A percentile compares a stretch with the other conserved stretches of the same genome.
phyloP scores from a whole-genome alignment of 2,888 invertebrate species.

The Dexiosoma caninum region DNA sequence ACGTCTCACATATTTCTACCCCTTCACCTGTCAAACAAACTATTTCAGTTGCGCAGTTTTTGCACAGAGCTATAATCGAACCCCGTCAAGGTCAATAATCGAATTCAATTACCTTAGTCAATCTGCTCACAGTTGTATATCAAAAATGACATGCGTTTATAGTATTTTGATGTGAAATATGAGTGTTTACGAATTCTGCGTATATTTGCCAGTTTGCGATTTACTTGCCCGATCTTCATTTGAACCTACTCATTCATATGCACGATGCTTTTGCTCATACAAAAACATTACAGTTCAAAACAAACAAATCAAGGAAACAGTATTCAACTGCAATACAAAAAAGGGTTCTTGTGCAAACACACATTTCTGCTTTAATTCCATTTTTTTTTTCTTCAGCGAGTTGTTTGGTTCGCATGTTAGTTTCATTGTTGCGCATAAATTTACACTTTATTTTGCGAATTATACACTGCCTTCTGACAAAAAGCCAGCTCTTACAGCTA shows the following conservation, averaged over 20 bases:
- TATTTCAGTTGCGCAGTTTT: too few relatives aligned
- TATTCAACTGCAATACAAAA: slow-evolving; percentile 48
- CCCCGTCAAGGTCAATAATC: too few relatives aligned
- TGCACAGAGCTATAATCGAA: too few relatives aligned
- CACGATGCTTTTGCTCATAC: not conserved
- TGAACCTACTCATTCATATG: not conserved
- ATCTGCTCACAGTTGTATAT: too few relatives aligned
- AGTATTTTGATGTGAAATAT: too few relatives aligned
- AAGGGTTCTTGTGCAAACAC: slow-evolving; percentile 6
- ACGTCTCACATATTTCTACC: too few relatives aligned
- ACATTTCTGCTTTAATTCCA: slow-evolving; percentile 23
- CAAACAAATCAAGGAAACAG: slow-evolving; percentile 44
- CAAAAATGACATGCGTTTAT: too few relatives aligned
- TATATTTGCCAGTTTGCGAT: too few relatives aligned
- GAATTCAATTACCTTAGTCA: too few relatives aligned
- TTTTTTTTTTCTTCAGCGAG: not conserved
- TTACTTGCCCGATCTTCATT: not conserved
- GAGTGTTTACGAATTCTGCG: too few relatives aligned
- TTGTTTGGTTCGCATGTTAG: slow-evolving; percentile 21
- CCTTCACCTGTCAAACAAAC: too few relatives aligned
- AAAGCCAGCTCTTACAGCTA: slow-evolving; percentile 33
- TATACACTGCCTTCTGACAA: slow-evolving; percentile 55
- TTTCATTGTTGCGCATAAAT: slow-evolving; percentile 54
- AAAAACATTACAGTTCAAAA: slow-evolving; percentile 18
- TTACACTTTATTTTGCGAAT: slow-evolving; percentile 61